Evolutionary conservation across 1,140 invertebrate genomes (phyloP), one percentile per base, ranked within the genome.

Genomic region (Zaprionus nigranus): DNA sequence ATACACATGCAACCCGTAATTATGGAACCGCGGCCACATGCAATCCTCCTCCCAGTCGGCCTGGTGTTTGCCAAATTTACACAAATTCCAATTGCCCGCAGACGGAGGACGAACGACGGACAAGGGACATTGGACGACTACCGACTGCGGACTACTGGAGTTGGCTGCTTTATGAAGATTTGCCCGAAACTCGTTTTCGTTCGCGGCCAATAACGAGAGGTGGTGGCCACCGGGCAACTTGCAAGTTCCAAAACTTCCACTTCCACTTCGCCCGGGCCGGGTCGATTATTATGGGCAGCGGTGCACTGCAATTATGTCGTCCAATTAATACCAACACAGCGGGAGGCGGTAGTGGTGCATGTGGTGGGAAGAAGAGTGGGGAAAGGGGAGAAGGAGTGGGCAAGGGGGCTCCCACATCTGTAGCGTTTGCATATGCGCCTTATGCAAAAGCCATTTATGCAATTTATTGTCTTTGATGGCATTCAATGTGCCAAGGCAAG

Each of bases 261-360:
- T 57, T 28, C 26, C 24, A 24, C 24, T 24, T 40, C 24, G n/a
- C 15, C 62, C 24, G 24, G 26, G 26, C 26, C 34, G 54, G 71
- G 74, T 74, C 79, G 71, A 82, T 91, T 92, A 91, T 91, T 91
- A 91, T 86, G 82, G 82, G 75, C 90, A 86, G 76, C 85, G 90
- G 82, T 77, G 82, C 75, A 65, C 78, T 84, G 90, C 90, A 91
- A 91, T 91, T 91, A 91, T 91, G 90, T 91, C 90, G 90, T 91
- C 90, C 90, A 91, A 91, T 91, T 91, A 91, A 91, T 91, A 91
- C 91, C 85, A 90, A 82, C 88, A 77, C 88, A 88, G 90, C 90
- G 82, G 83, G 88, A 59, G 71, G 68, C 57, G 49, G 62, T 66
- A 49, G 24, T 66, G 58, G 54, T 11, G 17, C 51, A 57, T 46